Evolutionary conservation across 2,888 invertebrate genomes (phyloP).

Genomic region (Magallana nippona): DNA sequence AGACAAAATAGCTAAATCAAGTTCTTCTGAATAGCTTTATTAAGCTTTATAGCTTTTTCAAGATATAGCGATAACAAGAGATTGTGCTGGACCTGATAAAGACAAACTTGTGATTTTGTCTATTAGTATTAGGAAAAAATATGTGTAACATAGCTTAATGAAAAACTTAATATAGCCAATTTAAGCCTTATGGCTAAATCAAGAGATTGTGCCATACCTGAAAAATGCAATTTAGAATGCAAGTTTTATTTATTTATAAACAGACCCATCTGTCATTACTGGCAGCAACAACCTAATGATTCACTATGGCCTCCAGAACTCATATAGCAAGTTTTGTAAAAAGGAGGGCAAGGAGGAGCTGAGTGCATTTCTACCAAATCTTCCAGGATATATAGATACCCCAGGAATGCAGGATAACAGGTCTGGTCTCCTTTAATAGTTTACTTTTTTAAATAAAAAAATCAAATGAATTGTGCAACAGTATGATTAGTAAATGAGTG

Average conservation of each 20-base stretch:
- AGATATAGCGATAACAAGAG: too few relatives aligned
- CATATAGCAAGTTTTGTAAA: slow-evolving; percentile 98
- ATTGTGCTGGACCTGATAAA: too few relatives aligned
- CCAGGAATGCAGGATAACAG: slow-evolving; percentile 87
- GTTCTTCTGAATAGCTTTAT: too few relatives aligned
- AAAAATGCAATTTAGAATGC: background rate
- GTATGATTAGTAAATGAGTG: too few relatives aligned
- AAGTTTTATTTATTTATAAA: background rate
- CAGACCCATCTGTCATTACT: slow-evolving; percentile 83
- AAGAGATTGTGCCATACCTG: too few relatives aligned
- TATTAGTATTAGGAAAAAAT: too few relatives aligned
- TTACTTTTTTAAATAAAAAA: background rate
- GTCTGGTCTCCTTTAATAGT: slow-evolving; percentile 77
- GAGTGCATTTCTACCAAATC: slow-evolving; percentile 95
- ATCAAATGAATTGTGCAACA: background rate
- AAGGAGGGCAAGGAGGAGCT: slow-evolving; percentile 94
- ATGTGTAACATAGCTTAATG: too few relatives aligned
- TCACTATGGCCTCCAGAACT: slow-evolving; percentile 96
- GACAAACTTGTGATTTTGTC: too few relatives aligned
- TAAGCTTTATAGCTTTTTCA: too few relatives aligned
- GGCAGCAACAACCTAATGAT: slow-evolving; percentile 98
- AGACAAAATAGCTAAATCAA: too few relatives aligned
- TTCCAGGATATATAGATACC: slow-evolving; percentile 96
- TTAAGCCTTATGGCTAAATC: too few relatives aligned
- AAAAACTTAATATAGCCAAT: too few relatives aligned